Base-by-base conservation (phyloP, 2,797 vertebrate species). In the Tadarida brasiliensis region DNA sequence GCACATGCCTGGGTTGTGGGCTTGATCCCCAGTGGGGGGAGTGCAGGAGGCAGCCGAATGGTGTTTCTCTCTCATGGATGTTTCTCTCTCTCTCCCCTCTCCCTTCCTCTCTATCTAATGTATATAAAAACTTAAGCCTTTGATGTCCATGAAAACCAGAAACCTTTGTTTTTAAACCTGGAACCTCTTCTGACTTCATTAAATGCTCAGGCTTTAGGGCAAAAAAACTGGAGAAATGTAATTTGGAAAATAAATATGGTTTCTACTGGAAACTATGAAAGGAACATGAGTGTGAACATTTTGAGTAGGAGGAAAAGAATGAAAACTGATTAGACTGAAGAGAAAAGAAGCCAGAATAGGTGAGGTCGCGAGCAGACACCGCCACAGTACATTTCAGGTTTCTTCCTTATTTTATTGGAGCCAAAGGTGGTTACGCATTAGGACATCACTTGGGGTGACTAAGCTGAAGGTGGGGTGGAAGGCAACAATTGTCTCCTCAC, bases 241-340 rank as follows among this genome's bases (percentile, higher is more conserved):
- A 3, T 49, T 77, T 57, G 77, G 73, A 85, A 94, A 88, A 88
- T 39, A 57, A 59, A 39, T 24, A n/a, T 35, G 28, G 26, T 76
- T 96, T 89, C 68, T 88, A 47, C 19, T 11, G 51, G 67, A 94
- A 90, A 86, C 87, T 47, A 7, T 74, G 39, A 93, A 57, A 77
- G 26, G 47, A 90, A n/a, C 30, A 30, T 9, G 39, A 71, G 24
- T 5, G 30, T 39, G 59, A 44, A 57, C 47, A 39, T 68, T 84
- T 33, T 35, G 63, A 86, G 82, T 67, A 63, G 73, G 88, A 94
- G 70, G 81, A 56, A 76, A 68, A 85, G n/a, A 65, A 73, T 70
- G 51, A 61, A 6, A 90, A n/a, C 68, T 65, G 35, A 77, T 84
- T 30, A 81, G 65, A 59, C 4, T 2, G 7, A 63, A 78, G 67